Percentiles rank a stretch among this genome's conserved stretches.
Evolutionary conservation across 2,113 vertebrate genomes (phyloP).

Genomic region (Aspiorhynchus laticeps): DNA sequence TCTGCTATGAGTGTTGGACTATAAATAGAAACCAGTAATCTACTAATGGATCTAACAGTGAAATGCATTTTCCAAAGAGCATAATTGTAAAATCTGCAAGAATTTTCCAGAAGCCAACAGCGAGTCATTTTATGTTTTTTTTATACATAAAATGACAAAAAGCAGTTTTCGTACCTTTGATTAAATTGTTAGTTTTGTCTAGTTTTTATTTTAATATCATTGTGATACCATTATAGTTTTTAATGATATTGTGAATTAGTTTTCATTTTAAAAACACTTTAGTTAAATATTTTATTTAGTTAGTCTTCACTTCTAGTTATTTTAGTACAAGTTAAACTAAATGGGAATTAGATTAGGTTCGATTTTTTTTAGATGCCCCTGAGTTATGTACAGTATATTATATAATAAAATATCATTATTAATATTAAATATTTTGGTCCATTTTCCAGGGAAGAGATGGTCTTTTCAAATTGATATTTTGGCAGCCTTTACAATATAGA

Average conservation of each 20-base stretch:
- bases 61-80: conserved; percentile 59
- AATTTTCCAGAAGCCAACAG: not conserved
- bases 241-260: not conserved
- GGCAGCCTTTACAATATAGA: not conserved
- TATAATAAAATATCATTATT: not conserved
- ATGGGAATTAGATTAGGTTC: not conserved
- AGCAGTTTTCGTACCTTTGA: no score
- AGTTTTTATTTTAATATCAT: no score
- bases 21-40: conserved; percentile 9
- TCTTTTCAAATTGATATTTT: not conserved
- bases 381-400: not conserved
- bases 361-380: not conserved
- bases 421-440: not conserved
- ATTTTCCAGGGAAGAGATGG: not conserved
- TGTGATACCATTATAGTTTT: not conserved
- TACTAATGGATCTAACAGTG: not conserved
- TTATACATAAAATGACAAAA: no score
- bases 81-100: conserved; percentile 54
- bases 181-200: no score
- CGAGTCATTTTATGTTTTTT: no score
- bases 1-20: not conserved
- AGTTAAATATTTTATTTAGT: no score
- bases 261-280: not conserved
- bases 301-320: not conserved
- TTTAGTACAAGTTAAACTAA: not conserved